Base-by-base conservation (phyloP, 2,113 vertebrate species). In the Odontophorus gujanensis region DNA sequence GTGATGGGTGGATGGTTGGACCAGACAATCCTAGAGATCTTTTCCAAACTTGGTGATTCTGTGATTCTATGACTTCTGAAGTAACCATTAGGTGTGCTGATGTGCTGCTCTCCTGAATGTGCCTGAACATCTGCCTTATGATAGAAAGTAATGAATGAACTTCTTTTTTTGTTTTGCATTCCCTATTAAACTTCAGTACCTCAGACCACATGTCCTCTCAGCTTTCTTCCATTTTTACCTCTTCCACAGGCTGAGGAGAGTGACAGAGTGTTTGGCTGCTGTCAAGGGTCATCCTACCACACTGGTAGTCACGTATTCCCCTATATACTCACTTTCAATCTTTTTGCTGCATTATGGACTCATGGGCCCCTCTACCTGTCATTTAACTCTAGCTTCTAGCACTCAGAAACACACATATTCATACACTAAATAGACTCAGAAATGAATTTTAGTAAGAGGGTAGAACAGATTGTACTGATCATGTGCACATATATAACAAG, bases 301-400 rank as follows among this genome's bases (percentile, higher is more conserved):
- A 20, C 9, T 9, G 26, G 4, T 11, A 32, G 21, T 85, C n/a
- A 36, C 13, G 47, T 32, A 42, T 11, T 36, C 24, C 28, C 45
- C 47, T 78, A 7, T 13, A 57, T 12, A 34, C 20, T 6, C 22
- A 26, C 45, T 20, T 7, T 61, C 3, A 0, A 25, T 75, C 4
- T 9, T 43, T 8, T 24, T 79, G 9, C 30, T 53, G 40, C 14
- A 38, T 25, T 24, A 11, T 38, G 34, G 36, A 40, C 38, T 21
- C 19, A 22, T 0, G 0, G 21, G 4, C 9, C 3, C 4, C 3
- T 36, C 4, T 6, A 66, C 36, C 32, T 30, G 9, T 53, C 14
- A 53, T 53, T 53, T 53, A 81, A 20, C 21, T 66, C 18, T 8
- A 38, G 30, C 3, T 82, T 15, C 36, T 75, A 22, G 21, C 13